Evolutionary conservation across 2,888 invertebrate species (phyloP).

Genomic region (Troides aeacus): DNA sequence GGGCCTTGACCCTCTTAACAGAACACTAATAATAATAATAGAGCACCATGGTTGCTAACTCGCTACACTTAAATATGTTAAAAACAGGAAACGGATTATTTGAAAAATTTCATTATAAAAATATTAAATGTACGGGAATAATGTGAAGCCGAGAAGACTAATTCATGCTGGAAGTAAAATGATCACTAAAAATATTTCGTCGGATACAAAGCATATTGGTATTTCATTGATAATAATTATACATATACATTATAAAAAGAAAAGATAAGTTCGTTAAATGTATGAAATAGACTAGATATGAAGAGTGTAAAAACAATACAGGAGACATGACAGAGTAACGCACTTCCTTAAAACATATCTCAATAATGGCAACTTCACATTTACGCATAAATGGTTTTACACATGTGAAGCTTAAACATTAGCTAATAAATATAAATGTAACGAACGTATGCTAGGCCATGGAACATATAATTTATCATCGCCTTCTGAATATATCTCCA

Average conservation of each 20-base stretch:
- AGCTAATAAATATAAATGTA: constrained; percentile 35
- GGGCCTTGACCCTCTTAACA: constrained; percentile 68
- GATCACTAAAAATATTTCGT: constrained; percentile 42
- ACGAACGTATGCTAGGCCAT: constrained; percentile 37
- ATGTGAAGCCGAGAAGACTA: constrained; percentile 49
- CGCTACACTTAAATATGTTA: constrained; percentile 68
- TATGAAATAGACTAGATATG: constrained; percentile 68
- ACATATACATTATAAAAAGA: constrained; percentile 40
- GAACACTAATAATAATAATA: constrained; percentile 69
- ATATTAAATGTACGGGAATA: constrained; percentile 57
- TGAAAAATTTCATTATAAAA: constrained; percentile 53
- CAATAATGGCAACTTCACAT: constrained; percentile 55
- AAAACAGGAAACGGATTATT: constrained; percentile 64
- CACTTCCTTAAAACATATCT: constrained; percentile 53
- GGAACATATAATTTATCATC: constrained; percentile 18
- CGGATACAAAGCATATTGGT: constrained; percentile 23
- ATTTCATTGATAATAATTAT: background rate
- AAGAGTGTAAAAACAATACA: constrained; percentile 56
- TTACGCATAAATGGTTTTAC: constrained; percentile 40
- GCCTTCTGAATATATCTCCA: constrained; percentile 11
- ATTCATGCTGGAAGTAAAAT: constrained; percentile 51
- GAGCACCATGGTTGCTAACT: constrained; percentile 74
- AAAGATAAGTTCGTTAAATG: constrained; percentile 48
- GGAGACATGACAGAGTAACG: constrained; percentile 45
- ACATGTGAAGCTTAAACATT: constrained; percentile 40